A percentile compares a stretch with the other conserved stretches of the same genome.
Conservation (phyloP, 2,797 vertebrate species). For the Avahi laniger region DNA sequence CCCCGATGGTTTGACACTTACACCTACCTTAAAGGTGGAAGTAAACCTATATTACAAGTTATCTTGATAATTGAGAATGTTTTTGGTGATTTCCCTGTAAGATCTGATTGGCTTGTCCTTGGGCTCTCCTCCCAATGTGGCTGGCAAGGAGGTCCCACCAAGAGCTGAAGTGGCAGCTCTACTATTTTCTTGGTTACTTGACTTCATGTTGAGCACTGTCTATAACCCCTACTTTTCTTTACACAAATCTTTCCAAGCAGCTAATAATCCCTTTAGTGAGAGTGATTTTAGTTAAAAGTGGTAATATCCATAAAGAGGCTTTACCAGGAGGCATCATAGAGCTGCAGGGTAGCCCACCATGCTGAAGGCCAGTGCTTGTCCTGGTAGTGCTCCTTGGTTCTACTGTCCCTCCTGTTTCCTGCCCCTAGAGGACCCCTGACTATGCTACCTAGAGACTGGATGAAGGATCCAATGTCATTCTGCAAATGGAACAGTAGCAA, state of each 20-base stretch:
- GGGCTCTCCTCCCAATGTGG: background rate
- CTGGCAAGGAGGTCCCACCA: background rate
- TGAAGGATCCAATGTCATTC: background rate
- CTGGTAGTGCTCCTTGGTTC: background rate
- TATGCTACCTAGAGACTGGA: background rate
- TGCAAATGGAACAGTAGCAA: background rate
- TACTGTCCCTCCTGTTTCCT: background rate
- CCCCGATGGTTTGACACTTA: background rate
- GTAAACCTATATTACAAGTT: background rate
- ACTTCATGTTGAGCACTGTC: background rate
- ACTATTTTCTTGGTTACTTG: constrained; percentile 6
- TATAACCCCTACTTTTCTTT: background rate
- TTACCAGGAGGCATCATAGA: background rate
- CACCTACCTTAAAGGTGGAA: background rate
- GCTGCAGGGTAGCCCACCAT: background rate
- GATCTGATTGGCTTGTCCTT: background rate
- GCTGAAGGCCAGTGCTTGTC: background rate
- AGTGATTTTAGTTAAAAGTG: background rate
- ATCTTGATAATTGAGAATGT: background rate
- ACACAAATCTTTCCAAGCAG: background rate
- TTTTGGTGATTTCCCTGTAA: background rate
- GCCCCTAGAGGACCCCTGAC: background rate
- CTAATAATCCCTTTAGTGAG: constrained; percentile 21
- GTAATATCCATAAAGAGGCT: background rate
- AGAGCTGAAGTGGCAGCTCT: background rate